phyloP scores from a whole-genome alignment of 2,888 invertebrate species.

The Athalia circularis region DNA sequence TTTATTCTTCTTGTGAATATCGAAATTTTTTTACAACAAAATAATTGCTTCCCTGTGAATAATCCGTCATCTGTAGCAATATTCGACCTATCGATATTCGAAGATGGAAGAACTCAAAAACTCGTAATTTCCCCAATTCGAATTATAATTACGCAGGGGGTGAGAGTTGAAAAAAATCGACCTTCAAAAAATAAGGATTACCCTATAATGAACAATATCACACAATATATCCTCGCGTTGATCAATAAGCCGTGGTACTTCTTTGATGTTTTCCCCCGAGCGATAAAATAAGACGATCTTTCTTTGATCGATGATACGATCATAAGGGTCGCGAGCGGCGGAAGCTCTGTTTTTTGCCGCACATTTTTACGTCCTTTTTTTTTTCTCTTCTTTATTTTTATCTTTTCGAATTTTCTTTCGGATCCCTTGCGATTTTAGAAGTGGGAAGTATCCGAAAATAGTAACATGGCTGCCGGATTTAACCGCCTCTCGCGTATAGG shows the following conservation, averaged over 20 bases:
- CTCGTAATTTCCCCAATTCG: too few species aligned
- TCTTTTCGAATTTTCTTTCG: not conserved
- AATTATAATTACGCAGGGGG: too few species aligned
- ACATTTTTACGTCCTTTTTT: not conserved
- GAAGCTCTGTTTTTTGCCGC: too few species aligned
- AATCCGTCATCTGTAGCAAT: too few species aligned
- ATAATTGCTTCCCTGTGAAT: too few species aligned
- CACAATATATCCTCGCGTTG: not conserved
- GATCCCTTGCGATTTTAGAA: constrained; percentile 17
- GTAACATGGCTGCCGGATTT: not conserved
- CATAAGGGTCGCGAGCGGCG: not conserved
- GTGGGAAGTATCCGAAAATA: constrained; percentile 26
- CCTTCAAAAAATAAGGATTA: too few species aligned
- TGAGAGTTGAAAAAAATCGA: too few species aligned
- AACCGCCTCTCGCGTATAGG: not conserved
- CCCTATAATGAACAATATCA: too few species aligned
- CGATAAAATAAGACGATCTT: not conserved
- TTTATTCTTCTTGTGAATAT: too few species aligned
- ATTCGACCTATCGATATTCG: too few species aligned
- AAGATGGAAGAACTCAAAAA: too few species aligned
- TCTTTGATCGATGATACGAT: constrained; percentile 17
- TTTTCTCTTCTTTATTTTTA: constrained; percentile 1
- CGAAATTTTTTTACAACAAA: too few species aligned
- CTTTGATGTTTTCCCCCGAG: constrained; percentile 12
- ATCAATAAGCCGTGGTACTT: not conserved